A percentile compares a stretch with the other conserved stretches of the same genome.
These are phyloP conservation scores for Calliscelio sp. DNA, from an alignment of 2,888 invertebrate genomes.

Conservation along the genomic window DNA sequence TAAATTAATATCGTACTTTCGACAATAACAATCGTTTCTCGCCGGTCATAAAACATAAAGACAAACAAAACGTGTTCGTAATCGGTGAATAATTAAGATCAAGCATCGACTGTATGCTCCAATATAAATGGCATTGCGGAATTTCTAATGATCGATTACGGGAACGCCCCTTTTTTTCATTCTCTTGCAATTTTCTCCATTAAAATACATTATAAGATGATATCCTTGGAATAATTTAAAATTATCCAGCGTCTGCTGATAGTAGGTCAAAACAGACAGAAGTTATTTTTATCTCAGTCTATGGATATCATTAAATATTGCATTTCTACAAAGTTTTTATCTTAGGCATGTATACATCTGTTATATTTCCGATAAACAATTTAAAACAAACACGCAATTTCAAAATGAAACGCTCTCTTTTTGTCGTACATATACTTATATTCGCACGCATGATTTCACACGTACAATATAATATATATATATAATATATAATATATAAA, in stretches of 20 bases:
- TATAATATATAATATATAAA: conserved; percentile 66
- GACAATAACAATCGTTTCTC: conserved; percentile 46
- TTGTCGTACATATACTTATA: conserved; percentile 68
- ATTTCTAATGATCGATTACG: conserved; percentile 49
- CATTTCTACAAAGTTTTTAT: conserved; percentile 64
- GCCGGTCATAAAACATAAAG: conserved; percentile 24
- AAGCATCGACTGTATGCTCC: conserved; percentile 43
- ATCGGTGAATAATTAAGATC: conserved; percentile 54
- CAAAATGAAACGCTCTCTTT: conserved; percentile 53
- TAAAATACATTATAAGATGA: too few relatives aligned
- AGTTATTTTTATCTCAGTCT: too few relatives aligned
- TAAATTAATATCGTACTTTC: conserved; percentile 56
- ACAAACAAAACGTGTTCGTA: conserved; percentile 53
- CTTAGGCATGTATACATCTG: conserved; percentile 73
- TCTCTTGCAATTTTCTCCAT: conserved; percentile 3
- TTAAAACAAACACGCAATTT: conserved; percentile 57
- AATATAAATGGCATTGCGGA: conserved; percentile 55
- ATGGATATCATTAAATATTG: neutral
- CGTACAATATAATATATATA: conserved; percentile 64
- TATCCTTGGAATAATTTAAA: neutral
- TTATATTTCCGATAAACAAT: conserved; percentile 64
- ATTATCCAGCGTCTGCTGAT: neutral
- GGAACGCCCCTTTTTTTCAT: conserved; percentile 30
- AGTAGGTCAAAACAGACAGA: too few relatives aligned
- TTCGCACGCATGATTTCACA: conserved; percentile 40